Conservation (phyloP, 2,797 vertebrate genomes). For the Sebastes paucispinis region DNA sequence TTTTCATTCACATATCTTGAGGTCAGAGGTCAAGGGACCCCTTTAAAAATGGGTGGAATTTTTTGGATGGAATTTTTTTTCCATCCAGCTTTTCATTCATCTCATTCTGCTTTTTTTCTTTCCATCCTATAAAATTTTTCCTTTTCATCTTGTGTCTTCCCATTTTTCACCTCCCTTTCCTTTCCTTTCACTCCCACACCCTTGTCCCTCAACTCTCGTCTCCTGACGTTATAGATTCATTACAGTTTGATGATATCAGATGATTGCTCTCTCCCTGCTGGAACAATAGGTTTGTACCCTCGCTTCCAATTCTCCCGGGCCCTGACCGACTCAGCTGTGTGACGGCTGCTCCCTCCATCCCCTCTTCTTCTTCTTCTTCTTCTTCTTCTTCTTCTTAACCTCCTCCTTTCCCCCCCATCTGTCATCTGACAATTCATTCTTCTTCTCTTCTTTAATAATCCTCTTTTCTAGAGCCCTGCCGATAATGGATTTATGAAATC, state of each 20-base stretch:
- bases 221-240: slow-evolving; percentile 69
- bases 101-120: not conserved
- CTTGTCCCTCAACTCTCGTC: slow-evolving; percentile 30
- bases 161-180: not conserved
- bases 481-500: not conserved
- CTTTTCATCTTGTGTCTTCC: slow-evolving; percentile 1
- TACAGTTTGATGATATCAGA: slow-evolving; percentile 80
- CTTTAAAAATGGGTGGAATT: no score
- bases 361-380: not conserved
- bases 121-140: not conserved
- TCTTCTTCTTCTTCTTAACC: not conserved
- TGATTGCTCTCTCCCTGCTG: slow-evolving; percentile 72
- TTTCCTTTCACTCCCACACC: slow-evolving; percentile 8
- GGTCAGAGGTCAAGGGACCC: no score
- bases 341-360: slow-evolving; percentile 27
- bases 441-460: not conserved
- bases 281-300: slow-evolving; percentile 67
- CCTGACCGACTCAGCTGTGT: slow-evolving; percentile 30
- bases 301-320: slow-evolving; percentile 18
- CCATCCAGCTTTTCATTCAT: not conserved
- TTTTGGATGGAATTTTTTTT: no score
- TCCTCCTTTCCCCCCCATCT: not conserved
- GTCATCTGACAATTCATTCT: not conserved
- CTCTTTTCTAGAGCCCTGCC: not conserved
- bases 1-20: no score